phyloP scores from a whole-genome alignment of 2,113 vertebrate species.

The Varanus komodoensis region DNA sequence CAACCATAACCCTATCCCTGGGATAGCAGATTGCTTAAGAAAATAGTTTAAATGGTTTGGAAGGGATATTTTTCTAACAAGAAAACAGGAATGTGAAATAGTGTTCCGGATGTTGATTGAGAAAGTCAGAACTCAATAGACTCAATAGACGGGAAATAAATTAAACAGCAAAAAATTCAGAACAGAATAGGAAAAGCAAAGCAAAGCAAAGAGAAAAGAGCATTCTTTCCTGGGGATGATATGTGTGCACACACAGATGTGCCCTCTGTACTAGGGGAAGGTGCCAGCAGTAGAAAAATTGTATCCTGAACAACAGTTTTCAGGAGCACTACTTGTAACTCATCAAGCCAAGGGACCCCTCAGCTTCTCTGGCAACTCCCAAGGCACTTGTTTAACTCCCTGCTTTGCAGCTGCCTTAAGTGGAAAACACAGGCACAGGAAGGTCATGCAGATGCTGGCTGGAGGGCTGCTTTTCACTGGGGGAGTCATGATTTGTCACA shows the following conservation, averaged over 20 bases:
- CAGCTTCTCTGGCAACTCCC: not conserved
- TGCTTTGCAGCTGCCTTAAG: no score
- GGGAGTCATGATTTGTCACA: not conserved
- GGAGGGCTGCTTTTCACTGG: not conserved
- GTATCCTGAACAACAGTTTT: not conserved
- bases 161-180: not conserved
- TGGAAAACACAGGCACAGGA: not conserved
- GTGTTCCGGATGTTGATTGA: not conserved
- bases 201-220: not conserved
- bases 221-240: not conserved
- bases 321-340: not conserved
- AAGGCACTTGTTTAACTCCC: not conserved
- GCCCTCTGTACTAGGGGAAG: not conserved
- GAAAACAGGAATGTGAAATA: not conserved
- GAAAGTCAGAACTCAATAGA: not conserved
- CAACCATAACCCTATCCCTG: not conserved
- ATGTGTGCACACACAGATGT: not conserved
- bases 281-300: not conserved
- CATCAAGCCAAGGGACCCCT: not conserved
- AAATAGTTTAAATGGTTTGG: not conserved
- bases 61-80: not conserved
- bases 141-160: not conserved
- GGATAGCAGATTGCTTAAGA: not conserved
- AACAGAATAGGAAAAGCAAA: no score
- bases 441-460: no score